phyloP scores from a whole-genome alignment of 2,797 vertebrate genomes.

The Parambassis ranga region DNA sequence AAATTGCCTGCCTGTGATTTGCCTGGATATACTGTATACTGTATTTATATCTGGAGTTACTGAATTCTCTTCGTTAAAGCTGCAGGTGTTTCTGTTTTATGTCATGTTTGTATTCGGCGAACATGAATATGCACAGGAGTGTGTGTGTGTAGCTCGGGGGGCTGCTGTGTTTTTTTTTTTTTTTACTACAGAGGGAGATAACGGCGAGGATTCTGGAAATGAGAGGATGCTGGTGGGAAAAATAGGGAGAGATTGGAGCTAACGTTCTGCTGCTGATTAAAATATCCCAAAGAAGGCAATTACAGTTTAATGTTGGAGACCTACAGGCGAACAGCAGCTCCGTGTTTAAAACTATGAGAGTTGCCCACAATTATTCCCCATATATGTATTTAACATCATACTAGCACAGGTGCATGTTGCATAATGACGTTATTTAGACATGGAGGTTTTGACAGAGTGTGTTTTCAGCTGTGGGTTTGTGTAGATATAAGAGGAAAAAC shows the following conservation, averaged over 20 bases:
- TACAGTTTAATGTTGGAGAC: slow-evolving; percentile 34
- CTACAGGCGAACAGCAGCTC: slow-evolving; percentile 21
- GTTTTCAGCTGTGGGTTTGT: background rate
- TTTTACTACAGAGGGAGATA: slow-evolving; percentile 20
- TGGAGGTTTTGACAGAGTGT: background rate
- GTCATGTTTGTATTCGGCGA: slow-evolving; percentile 1
- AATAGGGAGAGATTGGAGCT: slow-evolving; percentile 37
- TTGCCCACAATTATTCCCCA: background rate
- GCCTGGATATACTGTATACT: too few relatives aligned
- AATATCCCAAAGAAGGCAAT: slow-evolving; percentile 60
- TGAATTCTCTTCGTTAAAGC: background rate
- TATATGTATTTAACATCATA: background rate
- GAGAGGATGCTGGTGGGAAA: slow-evolving; percentile 1
- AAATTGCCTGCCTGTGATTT: too few relatives aligned
- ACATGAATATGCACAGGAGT: slow-evolving; percentile 20
- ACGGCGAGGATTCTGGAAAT: slow-evolving; percentile 17
- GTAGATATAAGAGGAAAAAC: background rate
- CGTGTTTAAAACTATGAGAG: slow-evolving; percentile 56
- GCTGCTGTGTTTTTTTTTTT: too few relatives aligned
- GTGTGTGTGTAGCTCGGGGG: slow-evolving; percentile 21
- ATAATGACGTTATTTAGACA: background rate
- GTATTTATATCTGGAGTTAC: background rate
- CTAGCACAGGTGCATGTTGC: background rate
- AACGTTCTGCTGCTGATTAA: slow-evolving; percentile 57
- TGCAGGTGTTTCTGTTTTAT: slow-evolving; percentile 13